Evolutionary conservation across 2,888 invertebrate genomes (phyloP).

Genomic region (Galerucella pusilla): DNA sequence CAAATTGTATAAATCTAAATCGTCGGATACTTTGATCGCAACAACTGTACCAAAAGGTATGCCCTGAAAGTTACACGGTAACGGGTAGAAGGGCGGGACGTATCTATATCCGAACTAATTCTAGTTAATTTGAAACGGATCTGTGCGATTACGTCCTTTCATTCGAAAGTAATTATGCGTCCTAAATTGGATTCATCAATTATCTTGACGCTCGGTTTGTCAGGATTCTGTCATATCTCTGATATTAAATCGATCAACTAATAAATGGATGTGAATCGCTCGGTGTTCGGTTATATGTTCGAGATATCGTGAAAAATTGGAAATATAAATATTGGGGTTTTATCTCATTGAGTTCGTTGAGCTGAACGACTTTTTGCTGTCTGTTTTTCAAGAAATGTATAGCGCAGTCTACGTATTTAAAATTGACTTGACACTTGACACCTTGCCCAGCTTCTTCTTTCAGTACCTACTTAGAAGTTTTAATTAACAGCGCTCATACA

Average conservation of each 20-base stretch:
- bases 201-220: constrained; percentile 50
- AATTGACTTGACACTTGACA: no score
- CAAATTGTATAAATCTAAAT: no score
- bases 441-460: no score
- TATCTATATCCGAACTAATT: constrained; percentile 32
- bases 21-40: background rate
- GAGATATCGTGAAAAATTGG: background rate
- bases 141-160: constrained; percentile 48
- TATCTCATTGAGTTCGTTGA: background rate
- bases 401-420: no score
- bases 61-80: constrained; percentile 11
- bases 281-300: background rate
- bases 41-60: background rate
- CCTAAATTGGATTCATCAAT: constrained; percentile 52
- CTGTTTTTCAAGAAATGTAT: background rate
- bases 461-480: no score
- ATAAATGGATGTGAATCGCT: constrained; percentile 20
- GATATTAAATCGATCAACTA: constrained; percentile 39
- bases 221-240: constrained; percentile 46
- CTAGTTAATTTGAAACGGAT: constrained; percentile 44
- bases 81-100: background rate
- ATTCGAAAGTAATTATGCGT: constrained; percentile 49
- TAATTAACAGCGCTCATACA: no score
- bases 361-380: background rate
- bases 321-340: background rate